Evolutionary conservation across 2,888 invertebrate species (phyloP).

Genomic region (Hirtodrosophila alboralis): DNA sequence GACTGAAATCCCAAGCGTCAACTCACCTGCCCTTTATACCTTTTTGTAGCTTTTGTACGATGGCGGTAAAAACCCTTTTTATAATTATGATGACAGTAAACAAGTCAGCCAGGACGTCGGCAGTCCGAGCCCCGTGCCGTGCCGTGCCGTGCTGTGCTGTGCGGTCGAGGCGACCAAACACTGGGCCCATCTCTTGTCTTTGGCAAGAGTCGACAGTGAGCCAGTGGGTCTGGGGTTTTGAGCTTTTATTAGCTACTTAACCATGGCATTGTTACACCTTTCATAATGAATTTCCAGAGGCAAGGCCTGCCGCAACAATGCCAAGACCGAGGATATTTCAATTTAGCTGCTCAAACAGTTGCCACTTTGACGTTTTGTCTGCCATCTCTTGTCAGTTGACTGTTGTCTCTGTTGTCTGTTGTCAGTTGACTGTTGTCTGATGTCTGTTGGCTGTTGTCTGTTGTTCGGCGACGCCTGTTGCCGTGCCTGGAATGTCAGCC

Average conservation of each 20-base stretch:
- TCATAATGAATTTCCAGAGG: slow-evolving; percentile 63
- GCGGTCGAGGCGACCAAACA: slow-evolving; percentile 10
- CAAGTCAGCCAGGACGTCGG: slow-evolving; percentile 51
- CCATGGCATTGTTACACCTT: slow-evolving; percentile 74
- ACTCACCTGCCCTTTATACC: slow-evolving; percentile 64
- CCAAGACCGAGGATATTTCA: slow-evolving; percentile 72
- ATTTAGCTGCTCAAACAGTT: slow-evolving; percentile 77
- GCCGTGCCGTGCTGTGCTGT: not conserved
- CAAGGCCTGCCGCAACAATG: slow-evolving; percentile 65
- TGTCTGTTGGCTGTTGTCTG: slow-evolving; percentile 35
- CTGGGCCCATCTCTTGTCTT: slow-evolving; percentile 42
- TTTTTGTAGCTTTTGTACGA: slow-evolving; percentile 47
- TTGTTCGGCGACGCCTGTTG: slow-evolving; percentile 48
- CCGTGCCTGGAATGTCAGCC: slow-evolving; percentile 61
- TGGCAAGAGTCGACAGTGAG: slow-evolving; percentile 19
- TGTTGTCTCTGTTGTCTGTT: slow-evolving; percentile 30
- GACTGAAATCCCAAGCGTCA: slow-evolving; percentile 42
- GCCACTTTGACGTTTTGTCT: slow-evolving; percentile 75
- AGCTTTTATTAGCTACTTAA: slow-evolving; percentile 76
- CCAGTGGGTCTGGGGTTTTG: slow-evolving; percentile 34
- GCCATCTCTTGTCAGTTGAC: slow-evolving; percentile 18
- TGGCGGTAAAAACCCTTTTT: slow-evolving; percentile 72
- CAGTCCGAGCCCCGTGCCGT: not conserved
- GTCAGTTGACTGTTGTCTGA: slow-evolving; percentile 49
- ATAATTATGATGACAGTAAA: slow-evolving; percentile 79